Evolutionary conservation across 2,113 vertebrate genomes (phyloP).

Genomic region (Budorcas taxicolor): DNA sequence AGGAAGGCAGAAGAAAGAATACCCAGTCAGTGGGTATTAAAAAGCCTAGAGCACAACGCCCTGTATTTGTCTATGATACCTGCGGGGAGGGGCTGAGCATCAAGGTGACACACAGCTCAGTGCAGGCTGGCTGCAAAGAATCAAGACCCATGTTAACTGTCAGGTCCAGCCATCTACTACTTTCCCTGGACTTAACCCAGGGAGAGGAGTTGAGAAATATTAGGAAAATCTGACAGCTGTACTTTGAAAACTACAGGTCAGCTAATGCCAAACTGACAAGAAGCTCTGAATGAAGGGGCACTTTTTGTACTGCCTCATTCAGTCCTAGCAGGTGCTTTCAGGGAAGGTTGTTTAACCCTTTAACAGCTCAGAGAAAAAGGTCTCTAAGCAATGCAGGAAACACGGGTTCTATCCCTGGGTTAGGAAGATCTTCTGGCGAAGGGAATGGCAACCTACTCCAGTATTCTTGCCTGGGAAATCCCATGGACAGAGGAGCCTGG

Average conservation of each 20-base stretch:
- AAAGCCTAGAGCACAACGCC: neutral
- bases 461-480: neutral
- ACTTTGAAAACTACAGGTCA: constrained; percentile 33
- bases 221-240: constrained; percentile 3
- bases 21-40: neutral
- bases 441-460: neutral
- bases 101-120: neutral
- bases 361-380: constrained; percentile 13
- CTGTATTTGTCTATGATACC: neutral
- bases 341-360: constrained; percentile 47
- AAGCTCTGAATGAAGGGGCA: constrained; percentile 34
- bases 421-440: neutral
- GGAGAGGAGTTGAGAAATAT: constrained; percentile 14
- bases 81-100: neutral
- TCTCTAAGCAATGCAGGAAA: neutral
- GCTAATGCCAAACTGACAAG: constrained; percentile 20
- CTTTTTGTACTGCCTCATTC: constrained; percentile 17
- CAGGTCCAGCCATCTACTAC: neutral
- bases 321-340: constrained; percentile 11
- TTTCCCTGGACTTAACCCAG: neutral
- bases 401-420: neutral
- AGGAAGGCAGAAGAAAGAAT: neutral
- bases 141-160: neutral
- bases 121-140: neutral
- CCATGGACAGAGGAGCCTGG: neutral